These are phyloP conservation scores for Eucidaris tribuloides DNA, from an alignment of 35 echinoderm and acorn worm genomes.

Conservation along the genomic window DNA sequence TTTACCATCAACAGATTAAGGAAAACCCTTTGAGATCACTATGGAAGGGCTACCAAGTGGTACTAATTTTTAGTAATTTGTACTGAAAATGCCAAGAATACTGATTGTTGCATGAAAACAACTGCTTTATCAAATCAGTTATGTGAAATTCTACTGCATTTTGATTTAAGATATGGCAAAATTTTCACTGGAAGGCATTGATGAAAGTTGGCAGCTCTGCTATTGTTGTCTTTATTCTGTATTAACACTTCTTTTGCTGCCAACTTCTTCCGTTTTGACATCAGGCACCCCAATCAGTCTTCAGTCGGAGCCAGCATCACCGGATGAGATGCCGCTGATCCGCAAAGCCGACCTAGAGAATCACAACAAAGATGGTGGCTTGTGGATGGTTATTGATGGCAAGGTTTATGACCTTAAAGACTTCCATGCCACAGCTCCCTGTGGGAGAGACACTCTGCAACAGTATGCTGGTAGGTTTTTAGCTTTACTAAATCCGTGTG, in stretches of 20 bases:
- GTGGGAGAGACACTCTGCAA: constrained; percentile 78
- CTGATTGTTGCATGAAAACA: no score
- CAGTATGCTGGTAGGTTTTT: constrained; percentile 76
- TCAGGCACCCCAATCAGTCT: constrained; percentile 43
- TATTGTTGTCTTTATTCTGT: no score
- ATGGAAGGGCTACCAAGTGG: no score
- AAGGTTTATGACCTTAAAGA: constrained; percentile 93
- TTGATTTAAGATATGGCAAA: not conserved
- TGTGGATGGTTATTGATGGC: constrained; percentile 92
- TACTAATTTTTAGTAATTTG: no score
- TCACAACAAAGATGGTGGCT: constrained; percentile 95
- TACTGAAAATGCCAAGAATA: no score
- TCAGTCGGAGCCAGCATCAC: constrained; percentile 21
- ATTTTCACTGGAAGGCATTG: not conserved
- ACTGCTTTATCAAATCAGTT: not conserved
- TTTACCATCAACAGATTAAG: no score
- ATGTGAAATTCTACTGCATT: not conserved
- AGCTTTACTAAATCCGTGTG: no score
- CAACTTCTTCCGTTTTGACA: not conserved
- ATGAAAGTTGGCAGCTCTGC: no score
- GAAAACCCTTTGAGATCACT: no score
- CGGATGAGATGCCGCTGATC: constrained; percentile 82
- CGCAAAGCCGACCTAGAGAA: constrained; percentile 99
- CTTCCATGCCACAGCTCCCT: constrained; percentile 75
- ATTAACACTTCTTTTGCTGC: not conserved